Percentiles rank a stretch among this genome's conserved stretches.
Evolutionary conservation across 2,888 invertebrate genomes (phyloP).

Genomic region (Melanostoma mellinum): DNA sequence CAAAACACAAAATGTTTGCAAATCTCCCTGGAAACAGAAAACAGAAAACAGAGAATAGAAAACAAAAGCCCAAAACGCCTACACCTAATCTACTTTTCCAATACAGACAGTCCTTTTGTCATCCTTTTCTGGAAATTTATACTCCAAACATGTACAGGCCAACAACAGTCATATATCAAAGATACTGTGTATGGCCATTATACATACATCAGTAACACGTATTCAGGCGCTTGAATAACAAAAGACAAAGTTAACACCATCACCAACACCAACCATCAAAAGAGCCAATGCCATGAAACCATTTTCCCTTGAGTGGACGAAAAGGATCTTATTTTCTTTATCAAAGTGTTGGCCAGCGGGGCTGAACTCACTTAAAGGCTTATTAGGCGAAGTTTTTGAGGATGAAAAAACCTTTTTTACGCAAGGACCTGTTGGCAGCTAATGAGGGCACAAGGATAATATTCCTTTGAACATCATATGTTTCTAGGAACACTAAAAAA

Average conservation of each 20-base stretch:
- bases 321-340: conserved; percentile 25
- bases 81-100: conserved; percentile 31
- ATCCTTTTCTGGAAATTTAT: conserved; percentile 39
- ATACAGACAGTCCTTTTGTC: conserved; percentile 27
- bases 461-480: too few relatives aligned
- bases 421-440: too few relatives aligned
- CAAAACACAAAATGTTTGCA: not conserved
- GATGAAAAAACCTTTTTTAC: too few relatives aligned
- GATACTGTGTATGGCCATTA: conserved; percentile 17
- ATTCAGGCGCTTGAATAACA: conserved; percentile 39
- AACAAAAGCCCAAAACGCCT: conserved; percentile 7
- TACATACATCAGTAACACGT: conserved; percentile 21
- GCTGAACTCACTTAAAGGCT: too few relatives aligned
- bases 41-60: not conserved
- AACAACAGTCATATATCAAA: conserved; percentile 29
- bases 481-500: too few relatives aligned
- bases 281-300: conserved; percentile 5
- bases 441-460: too few relatives aligned
- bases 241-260: conserved; percentile 53
- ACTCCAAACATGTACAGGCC: not conserved
- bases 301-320: conserved; percentile 8
- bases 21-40: not conserved
- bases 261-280: conserved; percentile 26
- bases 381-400: too few relatives aligned
- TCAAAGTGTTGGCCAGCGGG: conserved; percentile 2